These are phyloP conservation scores for Tarsius wallacei DNA, from an alignment of 2,797 vertebrate species.

Conservation along the genomic window DNA sequence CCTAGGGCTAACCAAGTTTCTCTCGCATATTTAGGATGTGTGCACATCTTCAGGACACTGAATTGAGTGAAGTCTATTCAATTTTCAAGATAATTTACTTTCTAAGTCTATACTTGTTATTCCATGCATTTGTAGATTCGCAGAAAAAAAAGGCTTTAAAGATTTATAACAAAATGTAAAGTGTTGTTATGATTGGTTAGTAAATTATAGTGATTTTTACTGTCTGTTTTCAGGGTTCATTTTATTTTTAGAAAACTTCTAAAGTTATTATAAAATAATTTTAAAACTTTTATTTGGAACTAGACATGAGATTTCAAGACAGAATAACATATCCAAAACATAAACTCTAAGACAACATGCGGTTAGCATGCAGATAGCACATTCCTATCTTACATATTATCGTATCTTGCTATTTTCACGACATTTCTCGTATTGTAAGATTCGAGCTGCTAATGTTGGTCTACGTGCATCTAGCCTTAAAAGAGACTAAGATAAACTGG, in stretches of 20 bases:
- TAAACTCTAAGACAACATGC: background rate
- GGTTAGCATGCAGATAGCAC: background rate
- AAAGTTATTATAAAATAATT: background rate
- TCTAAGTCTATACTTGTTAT: background rate
- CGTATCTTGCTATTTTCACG: background rate
- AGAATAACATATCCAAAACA: slow-evolving; percentile 2
- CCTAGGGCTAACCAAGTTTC: background rate
- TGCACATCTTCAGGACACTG: background rate
- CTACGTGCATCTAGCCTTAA: background rate
- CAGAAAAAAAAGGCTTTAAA: background rate
- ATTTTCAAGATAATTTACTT: background rate
- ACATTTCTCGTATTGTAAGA: background rate
- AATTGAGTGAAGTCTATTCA: background rate
- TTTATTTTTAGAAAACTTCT: background rate
- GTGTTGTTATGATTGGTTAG: background rate
- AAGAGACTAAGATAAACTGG: slow-evolving; percentile 26
- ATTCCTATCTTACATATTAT: background rate
- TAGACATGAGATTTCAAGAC: background rate
- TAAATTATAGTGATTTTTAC: background rate
- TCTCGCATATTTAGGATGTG: background rate
- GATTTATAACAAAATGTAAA: background rate
- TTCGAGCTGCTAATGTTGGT: background rate
- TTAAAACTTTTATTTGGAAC: slow-evolving; percentile 11
- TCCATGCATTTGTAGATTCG: background rate
- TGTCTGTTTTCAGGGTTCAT: background rate